Conservation (phyloP, 2,888 invertebrate genomes). For the Synanthedon andrenaeformis region DNA sequence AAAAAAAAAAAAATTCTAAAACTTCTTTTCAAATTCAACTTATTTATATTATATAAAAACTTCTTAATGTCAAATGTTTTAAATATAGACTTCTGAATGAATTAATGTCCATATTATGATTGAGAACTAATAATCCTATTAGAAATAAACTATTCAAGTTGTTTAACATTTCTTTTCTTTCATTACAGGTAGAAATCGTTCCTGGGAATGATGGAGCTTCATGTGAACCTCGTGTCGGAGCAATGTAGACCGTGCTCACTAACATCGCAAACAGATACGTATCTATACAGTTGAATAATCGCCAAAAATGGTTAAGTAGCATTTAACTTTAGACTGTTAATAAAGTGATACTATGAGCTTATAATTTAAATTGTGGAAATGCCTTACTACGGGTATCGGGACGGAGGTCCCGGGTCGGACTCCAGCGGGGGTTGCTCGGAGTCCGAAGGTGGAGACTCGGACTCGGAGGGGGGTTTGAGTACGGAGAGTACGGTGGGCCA, state of each 20-base stretch:
- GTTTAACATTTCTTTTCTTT: constrained; percentile 15
- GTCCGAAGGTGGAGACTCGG: constrained; percentile 64
- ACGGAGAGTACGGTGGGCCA: constrained; percentile 74
- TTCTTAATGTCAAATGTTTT: too few relatives aligned
- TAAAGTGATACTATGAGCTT: constrained; percentile 63
- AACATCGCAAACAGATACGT: constrained; percentile 45
- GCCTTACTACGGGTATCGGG: constrained; percentile 67
- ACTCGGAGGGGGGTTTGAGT: constrained; percentile 67
- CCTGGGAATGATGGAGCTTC: constrained; percentile 33
- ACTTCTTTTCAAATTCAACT: too few relatives aligned
- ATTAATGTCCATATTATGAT: too few relatives aligned
- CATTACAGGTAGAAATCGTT: constrained; percentile 46
- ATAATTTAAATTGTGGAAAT: constrained; percentile 60
- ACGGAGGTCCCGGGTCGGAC: constrained; percentile 54
- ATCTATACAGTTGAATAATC: constrained; percentile 52
- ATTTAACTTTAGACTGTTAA: constrained; percentile 31
- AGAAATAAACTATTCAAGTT: too few relatives aligned
- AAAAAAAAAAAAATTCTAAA: too few relatives aligned
- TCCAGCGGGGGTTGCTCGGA: constrained; percentile 54
- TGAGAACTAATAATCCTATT: too few relatives aligned
- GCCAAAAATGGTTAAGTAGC: constrained; percentile 54
- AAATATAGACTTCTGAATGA: too few relatives aligned
- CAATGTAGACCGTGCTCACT: constrained; percentile 30
- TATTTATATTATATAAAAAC: too few relatives aligned
- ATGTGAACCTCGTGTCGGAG: constrained; percentile 22